Percentiles rank a stretch among this genome's conserved stretches.
Evolutionary conservation across 2,113 vertebrate species (phyloP).

Genomic region (Caranx melampygus): DNA sequence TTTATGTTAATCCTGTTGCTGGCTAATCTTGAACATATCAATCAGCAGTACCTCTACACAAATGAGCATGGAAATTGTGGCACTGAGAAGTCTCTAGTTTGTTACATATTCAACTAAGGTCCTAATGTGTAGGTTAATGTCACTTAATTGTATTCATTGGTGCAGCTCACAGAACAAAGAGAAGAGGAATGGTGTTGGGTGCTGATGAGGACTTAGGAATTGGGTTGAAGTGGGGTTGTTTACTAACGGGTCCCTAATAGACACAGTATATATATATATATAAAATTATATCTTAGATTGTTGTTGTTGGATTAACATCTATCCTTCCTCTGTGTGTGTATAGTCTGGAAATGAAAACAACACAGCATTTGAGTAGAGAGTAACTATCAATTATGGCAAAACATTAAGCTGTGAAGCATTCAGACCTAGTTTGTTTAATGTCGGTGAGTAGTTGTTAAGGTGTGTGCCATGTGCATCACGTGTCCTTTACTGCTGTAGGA

Average conservation of each 20-base stretch:
- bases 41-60: background rate
- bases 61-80: background rate
- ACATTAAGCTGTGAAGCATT: constrained; percentile 19
- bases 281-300: no score
- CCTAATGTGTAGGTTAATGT: background rate
- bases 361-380: background rate
- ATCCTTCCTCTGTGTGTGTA: background rate
- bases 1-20: background rate
- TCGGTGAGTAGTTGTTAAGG: constrained; percentile 12
- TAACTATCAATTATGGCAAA: constrained; percentile 31
- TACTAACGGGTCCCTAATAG: no score
- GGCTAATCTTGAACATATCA: background rate
- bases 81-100: background rate
- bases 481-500: constrained; percentile 15
- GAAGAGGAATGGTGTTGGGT: background rate
- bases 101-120: background rate
- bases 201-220: background rate
- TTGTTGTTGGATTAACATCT: background rate
- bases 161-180: background rate
- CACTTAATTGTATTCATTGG: background rate
- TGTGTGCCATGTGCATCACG: background rate
- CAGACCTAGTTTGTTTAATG: background rate
- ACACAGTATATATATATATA: no score
- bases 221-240: background rate
- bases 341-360: background rate